Evolutionary conservation across 2,797 vertebrate species (phyloP).

Genomic region (Cryptoprocta ferox): DNA sequence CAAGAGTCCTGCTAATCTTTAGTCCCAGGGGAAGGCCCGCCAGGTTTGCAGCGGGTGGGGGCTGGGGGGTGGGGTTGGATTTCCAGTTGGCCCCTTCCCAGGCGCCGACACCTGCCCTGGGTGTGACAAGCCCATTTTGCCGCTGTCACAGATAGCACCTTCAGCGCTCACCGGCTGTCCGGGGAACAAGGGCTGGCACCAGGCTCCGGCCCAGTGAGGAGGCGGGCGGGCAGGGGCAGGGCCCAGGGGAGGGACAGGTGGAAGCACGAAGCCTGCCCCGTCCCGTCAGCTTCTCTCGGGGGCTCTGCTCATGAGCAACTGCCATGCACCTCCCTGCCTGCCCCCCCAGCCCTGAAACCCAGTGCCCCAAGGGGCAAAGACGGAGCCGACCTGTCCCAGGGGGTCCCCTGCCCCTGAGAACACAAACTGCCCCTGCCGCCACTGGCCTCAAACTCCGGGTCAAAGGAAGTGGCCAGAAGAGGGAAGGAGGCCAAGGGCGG

Average conservation of each 20-base stretch:
- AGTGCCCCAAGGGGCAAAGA: too few species aligned
- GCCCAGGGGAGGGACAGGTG: not conserved
- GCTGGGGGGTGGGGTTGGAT: not conserved
- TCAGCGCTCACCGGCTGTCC: conserved; percentile 74
- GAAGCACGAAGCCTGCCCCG: not conserved
- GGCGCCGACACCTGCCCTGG: conserved; percentile 78
- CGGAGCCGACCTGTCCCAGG: rapidly evolving
- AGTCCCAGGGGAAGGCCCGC: not conserved
- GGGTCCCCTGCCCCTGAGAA: not conserved
- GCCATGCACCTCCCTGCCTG: not conserved
- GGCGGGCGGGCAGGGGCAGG: not conserved
- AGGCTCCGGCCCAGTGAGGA: not conserved
- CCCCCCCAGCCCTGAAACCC: not conserved
- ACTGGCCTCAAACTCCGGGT: not conserved
- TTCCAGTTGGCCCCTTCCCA: conserved; percentile 74
- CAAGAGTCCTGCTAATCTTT: conserved; percentile 6
- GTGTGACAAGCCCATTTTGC: conserved; percentile 15
- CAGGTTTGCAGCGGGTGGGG: not conserved
- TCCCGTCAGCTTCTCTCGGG: not conserved
- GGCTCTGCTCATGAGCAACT: not conserved
- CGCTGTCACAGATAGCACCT: conserved; percentile 66
- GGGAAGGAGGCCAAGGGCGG: not conserved
- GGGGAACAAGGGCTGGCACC: conserved; percentile 74
- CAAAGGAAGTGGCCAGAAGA: not conserved
- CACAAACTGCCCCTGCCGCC: not conserved